Conservation (phyloP, 2,113 vertebrate genomes). For the Pituophis catenifer region DNA sequence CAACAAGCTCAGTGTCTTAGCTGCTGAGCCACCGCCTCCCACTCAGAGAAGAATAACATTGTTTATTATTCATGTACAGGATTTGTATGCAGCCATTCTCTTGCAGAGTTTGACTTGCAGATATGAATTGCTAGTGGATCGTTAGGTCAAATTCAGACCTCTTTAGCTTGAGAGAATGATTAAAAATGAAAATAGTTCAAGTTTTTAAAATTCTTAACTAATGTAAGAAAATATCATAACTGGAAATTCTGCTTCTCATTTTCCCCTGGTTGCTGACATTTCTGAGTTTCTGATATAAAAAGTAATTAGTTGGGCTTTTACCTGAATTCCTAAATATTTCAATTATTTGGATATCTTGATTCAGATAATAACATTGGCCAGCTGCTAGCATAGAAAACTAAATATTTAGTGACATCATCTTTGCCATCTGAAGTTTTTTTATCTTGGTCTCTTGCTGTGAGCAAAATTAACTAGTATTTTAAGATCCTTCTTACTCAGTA, state of each 20-base stretch:
- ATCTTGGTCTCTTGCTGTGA: slow-evolving; percentile 7
- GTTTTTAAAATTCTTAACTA: not conserved
- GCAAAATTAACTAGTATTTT: slow-evolving; percentile 19
- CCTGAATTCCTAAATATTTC: not conserved
- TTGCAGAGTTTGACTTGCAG: not conserved
- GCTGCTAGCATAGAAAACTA: not conserved
- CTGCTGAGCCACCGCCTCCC: too few species aligned
- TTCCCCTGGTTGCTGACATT: slow-evolving; percentile 28
- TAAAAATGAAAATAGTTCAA: not conserved
- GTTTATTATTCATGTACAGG: not conserved
- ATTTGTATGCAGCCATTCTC: not conserved
- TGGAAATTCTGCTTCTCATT: slow-evolving; percentile 24
- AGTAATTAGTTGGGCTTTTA: not conserved
- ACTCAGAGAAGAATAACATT: not conserved
- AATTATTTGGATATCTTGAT: not conserved
- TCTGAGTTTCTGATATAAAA: not conserved
- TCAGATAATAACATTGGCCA: not conserved
- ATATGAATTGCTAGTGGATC: not conserved
- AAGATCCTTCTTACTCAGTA: not conserved
- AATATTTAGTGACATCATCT: not conserved
- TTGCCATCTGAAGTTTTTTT: not conserved
- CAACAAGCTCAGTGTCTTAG: too few species aligned
- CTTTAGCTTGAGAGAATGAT: not conserved
- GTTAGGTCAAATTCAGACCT: not conserved
- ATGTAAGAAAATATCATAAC: not conserved